Evolutionary conservation across 1,140 invertebrate genomes (phyloP).

Genomic region (Amyelois transitella): DNA sequence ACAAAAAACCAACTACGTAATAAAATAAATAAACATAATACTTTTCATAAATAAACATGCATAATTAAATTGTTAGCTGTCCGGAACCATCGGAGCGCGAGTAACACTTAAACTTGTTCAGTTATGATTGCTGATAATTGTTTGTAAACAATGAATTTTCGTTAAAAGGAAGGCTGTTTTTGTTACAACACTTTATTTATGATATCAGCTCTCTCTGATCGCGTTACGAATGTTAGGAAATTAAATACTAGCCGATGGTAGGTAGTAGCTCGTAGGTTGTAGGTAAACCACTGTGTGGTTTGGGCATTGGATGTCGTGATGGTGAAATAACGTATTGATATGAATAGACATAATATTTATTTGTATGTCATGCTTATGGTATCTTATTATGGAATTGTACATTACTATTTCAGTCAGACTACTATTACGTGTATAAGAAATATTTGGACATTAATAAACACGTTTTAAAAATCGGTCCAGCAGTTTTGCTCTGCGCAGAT

Average conservation of each 20-base stretch:
- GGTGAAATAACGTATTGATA: slow-evolving; percentile 25
- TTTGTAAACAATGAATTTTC: slow-evolving; percentile 14
- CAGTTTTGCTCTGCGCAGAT: too few relatives aligned
- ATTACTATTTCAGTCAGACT: too few relatives aligned
- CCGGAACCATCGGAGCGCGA: background rate
- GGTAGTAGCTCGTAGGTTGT: slow-evolving; percentile 13
- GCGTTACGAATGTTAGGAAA: slow-evolving; percentile 51
- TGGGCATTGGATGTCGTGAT: slow-evolving; percentile 38
- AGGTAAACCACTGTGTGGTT: slow-evolving; percentile 44
- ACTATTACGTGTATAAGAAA: too few relatives aligned
- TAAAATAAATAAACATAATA: too few relatives aligned
- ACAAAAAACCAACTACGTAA: too few relatives aligned
- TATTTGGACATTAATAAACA: too few relatives aligned
- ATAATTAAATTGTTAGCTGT: background rate
- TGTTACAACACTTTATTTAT: slow-evolving; percentile 37
- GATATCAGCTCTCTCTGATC: slow-evolving; percentile 44
- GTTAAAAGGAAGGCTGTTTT: slow-evolving; percentile 3
- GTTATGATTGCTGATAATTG: background rate
- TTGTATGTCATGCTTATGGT: slow-evolving; percentile 19
- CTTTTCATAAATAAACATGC: too few relatives aligned
- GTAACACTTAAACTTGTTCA: background rate
- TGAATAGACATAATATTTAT: background rate
- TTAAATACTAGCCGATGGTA: slow-evolving; percentile 31
- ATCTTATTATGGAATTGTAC: too few relatives aligned
- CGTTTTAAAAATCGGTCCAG: too few relatives aligned